Conservation (phyloP, 2,888 invertebrate species). For the Buathra laborator region DNA sequence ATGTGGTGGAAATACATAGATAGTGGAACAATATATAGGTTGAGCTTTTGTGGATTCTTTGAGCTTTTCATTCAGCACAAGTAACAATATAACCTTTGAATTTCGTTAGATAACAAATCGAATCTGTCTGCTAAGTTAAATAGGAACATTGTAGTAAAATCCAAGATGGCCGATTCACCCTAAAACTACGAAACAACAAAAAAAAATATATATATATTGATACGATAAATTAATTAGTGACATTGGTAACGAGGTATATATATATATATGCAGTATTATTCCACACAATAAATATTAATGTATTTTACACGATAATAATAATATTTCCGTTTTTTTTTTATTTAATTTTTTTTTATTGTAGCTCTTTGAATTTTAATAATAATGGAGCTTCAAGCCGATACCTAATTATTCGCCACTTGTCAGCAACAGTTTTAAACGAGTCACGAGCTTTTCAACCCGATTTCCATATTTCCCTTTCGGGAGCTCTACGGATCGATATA, state of each 20-base stretch:
- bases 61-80: conserved; percentile 51
- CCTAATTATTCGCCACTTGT: conserved; percentile 70
- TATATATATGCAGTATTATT: conserved; percentile 37
- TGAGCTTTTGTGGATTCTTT: conserved; percentile 63
- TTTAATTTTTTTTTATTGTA: conserved; percentile 13
- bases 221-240: conserved; percentile 48
- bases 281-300: conserved; percentile 28
- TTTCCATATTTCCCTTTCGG: conserved; percentile 51
- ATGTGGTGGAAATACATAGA: conserved; percentile 14
- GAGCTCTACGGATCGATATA: conserved; percentile 65
- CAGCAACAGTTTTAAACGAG: conserved; percentile 65
- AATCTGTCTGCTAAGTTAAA: conserved; percentile 22
- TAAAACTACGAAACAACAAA: conserved; percentile 38
- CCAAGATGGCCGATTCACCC: conserved; percentile 52
- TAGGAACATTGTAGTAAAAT: conserved; percentile 57
- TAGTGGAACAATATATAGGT: conserved; percentile 33
- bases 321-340: background rate
- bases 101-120: background rate
- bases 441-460: conserved; percentile 40
- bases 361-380: conserved; percentile 33
- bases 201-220: conserved; percentile 3
- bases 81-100: background rate
- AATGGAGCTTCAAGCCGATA: conserved; percentile 39
- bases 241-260: conserved; percentile 46
- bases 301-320: conserved; percentile 33